These are phyloP conservation scores for Electrophaes corylata DNA, from an alignment of 2,888 invertebrate species.

Conservation along the genomic window DNA sequence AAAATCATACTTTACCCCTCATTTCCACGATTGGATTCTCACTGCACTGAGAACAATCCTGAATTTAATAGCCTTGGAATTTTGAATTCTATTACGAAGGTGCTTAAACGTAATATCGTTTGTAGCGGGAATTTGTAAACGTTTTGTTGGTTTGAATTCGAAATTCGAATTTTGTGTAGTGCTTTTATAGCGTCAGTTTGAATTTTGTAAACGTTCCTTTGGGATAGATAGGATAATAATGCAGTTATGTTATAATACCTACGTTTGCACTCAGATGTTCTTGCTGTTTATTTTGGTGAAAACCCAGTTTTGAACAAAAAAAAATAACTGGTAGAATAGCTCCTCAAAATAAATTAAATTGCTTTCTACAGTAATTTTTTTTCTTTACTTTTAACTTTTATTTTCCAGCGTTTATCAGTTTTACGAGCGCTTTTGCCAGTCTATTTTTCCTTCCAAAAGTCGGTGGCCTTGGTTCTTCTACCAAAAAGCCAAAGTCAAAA, in stretches of 20 bases:
- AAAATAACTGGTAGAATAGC: background rate
- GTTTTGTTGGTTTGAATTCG: slow-evolving; percentile 33
- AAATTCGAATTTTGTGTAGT: slow-evolving; percentile 35
- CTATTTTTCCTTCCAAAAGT: no score
- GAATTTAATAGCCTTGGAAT: slow-evolving; percentile 24
- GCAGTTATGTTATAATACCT: background rate
- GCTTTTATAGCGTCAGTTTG: slow-evolving; percentile 36
- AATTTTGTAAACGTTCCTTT: slow-evolving; percentile 29
- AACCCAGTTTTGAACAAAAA: background rate
- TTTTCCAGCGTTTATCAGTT: no score
- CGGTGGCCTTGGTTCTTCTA: no score
- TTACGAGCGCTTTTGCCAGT: no score
- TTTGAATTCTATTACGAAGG: slow-evolving; percentile 35
- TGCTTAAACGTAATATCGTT: slow-evolving; percentile 36
- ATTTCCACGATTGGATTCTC: slow-evolving; percentile 32
- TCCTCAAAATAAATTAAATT: no score
- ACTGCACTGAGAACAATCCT: slow-evolving; percentile 17
- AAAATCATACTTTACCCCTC: slow-evolving; percentile 24
- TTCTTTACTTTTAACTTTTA: no score
- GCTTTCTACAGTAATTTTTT: no score
- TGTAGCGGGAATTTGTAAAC: slow-evolving; percentile 33
- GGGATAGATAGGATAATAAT: slow-evolving; percentile 8
- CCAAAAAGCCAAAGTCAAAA: no score
- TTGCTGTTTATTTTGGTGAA: background rate
- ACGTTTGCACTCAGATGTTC: background rate